Base-by-base conservation (phyloP, 2,113 vertebrate genomes). In the Fulica atra region DNA sequence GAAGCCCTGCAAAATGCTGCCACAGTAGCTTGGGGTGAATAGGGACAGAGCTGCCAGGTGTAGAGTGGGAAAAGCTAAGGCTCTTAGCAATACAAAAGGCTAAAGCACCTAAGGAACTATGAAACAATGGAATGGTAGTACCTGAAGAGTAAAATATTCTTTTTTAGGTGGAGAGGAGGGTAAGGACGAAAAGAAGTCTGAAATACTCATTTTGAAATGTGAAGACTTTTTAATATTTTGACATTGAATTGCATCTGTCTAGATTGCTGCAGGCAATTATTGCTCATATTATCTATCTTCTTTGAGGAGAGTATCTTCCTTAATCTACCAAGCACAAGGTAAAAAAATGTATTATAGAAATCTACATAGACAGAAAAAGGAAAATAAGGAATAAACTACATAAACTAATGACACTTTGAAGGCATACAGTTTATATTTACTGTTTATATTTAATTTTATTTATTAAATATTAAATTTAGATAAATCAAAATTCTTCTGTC, bases 21-120 rank as follows among this genome's bases (percentile, higher is more conserved):
- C 38, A 28, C 11, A 61, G 53, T 25, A 72, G 29, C 26, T 53
- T 2, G 0, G 0, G 0, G 0, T 54, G 14, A 86, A 70, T 16
- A 74, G 10, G 17, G 54, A 19, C 42, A 29, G 44, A 73, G 17
- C 23, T 70, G 24, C 7, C 10, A 65, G 33, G 6, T 82, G 13
- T 13, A n/a, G 24, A 60, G 38, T 10, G 6, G 35, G 9, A 29
- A 79, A 83, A 57, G 20, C 16, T 35, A 56, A 60, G 18, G 4
- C 16, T 13, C 16, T 70, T 71, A 76, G 25, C 25, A 66, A 14
- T 15, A 16, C 3, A 36, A 66, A 61, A 80, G 33, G 2, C 13
- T 83, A 53, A 61, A 23, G 6, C 4, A 20, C 13, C 7, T 48
- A 28, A 46, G n/a, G 31, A 80, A 36, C 4, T 26, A 38, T 59